Evolutionary conservation across 1,140 invertebrate species (phyloP).

Genomic region (Neuroterus valhalla): DNA sequence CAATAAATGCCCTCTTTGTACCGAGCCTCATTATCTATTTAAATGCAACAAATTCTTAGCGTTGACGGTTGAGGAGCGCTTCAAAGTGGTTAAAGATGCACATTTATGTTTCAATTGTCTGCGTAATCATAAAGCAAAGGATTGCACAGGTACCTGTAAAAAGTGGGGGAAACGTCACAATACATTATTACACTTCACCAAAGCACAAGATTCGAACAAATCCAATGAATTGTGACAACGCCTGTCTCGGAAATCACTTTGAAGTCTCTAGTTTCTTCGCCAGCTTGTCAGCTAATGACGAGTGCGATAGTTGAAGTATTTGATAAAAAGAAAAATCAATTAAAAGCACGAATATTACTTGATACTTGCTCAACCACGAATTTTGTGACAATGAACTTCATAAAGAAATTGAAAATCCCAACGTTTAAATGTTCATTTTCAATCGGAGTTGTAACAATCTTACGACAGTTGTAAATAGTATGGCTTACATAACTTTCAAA

Average conservation of each 20-base stretch:
- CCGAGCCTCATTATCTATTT: slow-evolving; percentile 14
- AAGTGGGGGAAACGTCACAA: no score
- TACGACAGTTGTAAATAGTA: background rate
- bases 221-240: background rate
- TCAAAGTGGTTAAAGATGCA: background rate
- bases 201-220: background rate
- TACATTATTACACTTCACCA: background rate
- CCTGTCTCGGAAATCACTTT: background rate
- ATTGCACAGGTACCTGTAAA: slow-evolving; percentile 28
- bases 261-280: background rate
- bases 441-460: slow-evolving; percentile 23
- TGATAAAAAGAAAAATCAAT: background rate
- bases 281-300: slow-evolving; percentile 31
- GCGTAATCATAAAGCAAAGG: slow-evolving; percentile 5
- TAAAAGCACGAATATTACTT: background rate
- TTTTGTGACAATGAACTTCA: slow-evolving; percentile 25
- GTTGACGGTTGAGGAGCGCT: background rate
- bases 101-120: slow-evolving; percentile 35
- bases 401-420: background rate
- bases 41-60: slow-evolving; percentile 13
- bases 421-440: background rate
- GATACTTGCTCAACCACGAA: slow-evolving; percentile 31
- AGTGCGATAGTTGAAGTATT: slow-evolving; percentile 19
- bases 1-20: background rate
- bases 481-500: background rate